phyloP scores from a whole-genome alignment of 2,888 invertebrate genomes.

The Mythimna vitellina region DNA sequence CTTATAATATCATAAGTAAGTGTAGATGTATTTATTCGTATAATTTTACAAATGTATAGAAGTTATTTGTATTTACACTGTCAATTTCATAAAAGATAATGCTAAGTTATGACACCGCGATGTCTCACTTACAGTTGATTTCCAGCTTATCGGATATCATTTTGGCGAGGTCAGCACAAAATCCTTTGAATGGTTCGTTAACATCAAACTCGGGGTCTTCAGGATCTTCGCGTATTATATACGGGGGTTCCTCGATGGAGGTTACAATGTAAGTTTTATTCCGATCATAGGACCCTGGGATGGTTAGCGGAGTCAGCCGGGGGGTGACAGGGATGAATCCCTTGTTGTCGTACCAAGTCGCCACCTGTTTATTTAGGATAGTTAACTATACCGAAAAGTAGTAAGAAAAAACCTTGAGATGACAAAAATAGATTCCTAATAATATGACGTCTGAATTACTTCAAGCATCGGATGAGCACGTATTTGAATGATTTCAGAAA shows the following conservation, averaged over 20 bases:
- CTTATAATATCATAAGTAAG: too few species aligned
- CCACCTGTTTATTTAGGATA: slow-evolving; percentile 90
- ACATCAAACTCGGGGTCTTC: slow-evolving; percentile 92
- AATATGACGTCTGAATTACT: neutral
- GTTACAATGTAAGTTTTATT: slow-evolving; percentile 97
- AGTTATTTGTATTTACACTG: neutral
- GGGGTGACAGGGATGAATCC: slow-evolving; percentile 94
- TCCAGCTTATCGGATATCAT: slow-evolving; percentile 95
- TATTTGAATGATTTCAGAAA: neutral
- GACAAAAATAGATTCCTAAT: slow-evolving; percentile 1
- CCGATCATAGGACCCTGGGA: slow-evolving; percentile 92
- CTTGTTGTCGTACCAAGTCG: slow-evolving; percentile 95
- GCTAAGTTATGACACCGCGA: neutral
- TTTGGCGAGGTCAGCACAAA: slow-evolving; percentile 97
- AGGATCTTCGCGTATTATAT: slow-evolving; percentile 94
- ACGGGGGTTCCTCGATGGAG: slow-evolving; percentile 96
- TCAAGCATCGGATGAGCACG: neutral
- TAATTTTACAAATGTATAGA: too few species aligned
- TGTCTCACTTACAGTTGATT: slow-evolving; percentile 94
- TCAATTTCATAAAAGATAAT: neutral
- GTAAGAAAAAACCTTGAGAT: neutral
- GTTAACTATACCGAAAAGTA: slow-evolving; percentile 7
- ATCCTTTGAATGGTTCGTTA: slow-evolving; percentile 96
- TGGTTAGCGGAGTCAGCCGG: slow-evolving; percentile 92
- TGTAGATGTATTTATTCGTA: too few species aligned